Evolutionary conservation across 2,113 vertebrate species (phyloP), one percentile per base, ranked within the genome.

Genomic region (Noturus placidus): DNA sequence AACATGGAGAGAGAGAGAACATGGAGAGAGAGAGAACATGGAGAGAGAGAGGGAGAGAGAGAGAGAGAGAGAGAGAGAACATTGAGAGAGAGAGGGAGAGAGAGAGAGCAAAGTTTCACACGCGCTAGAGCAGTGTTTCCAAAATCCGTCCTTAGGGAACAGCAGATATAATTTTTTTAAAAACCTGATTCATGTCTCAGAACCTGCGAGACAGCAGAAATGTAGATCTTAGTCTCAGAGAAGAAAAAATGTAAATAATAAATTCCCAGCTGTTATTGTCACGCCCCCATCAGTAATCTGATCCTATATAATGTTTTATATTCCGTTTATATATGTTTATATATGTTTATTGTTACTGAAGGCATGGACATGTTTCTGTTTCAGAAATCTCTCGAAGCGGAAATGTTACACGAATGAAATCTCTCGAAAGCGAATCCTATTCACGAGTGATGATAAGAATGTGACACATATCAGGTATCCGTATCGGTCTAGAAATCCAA

Each of bases 41-140:
- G n/a, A 86, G 19, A 22, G 74, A 57, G 76, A 69, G 50, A 77
- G 25, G 61, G 86, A 83, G 80, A 27, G 57, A n/a, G 14, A 33
- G 59, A 72, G 25, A 10, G 46, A 50, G 33, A 86, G 19, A 20
- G 77, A 57, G 76, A 38, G 46, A n/a, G n/a, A n/a, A n/a, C n/a
- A n/a, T n/a, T n/a, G 59, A 72, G 25, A 10, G 46, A 50, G 33
- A 86, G 19, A 20, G 77, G 38, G 76, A 38, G 46, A 77, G 25
- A 9, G 35, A 89, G 88, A 63, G 35, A 33, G 20, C 19, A 59
- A 22, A 74, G 46, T 69, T 33, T 33, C n/a, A 69, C 27, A 69
- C n/a, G 42, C 15, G 17, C 67, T 69, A 19, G 27, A 67, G 13
- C n/a, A 30, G 11, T 65, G 61, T n/a, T 69, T 69, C 30, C 15